Percentiles rank a stretch among this genome's conserved stretches.
Conservation (phyloP, 1,140 invertebrate species). For the Drosophila orosa region DNA sequence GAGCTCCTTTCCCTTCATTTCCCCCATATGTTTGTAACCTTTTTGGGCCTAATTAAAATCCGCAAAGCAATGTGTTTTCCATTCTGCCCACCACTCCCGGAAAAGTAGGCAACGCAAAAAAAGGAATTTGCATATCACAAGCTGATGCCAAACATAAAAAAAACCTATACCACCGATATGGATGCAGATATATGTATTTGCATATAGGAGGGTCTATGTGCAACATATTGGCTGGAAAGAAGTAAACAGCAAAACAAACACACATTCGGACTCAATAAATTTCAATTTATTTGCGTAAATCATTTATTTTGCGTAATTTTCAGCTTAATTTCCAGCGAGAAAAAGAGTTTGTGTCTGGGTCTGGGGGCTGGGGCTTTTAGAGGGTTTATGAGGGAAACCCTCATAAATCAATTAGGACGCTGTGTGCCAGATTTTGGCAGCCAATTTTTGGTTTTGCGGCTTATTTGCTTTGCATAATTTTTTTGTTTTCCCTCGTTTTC, state of each 20-base stretch:
- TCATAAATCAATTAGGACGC: conserved; percentile 78
- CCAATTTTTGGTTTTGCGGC: conserved; percentile 82
- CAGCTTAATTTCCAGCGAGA: conserved; percentile 75
- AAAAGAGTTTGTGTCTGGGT: conserved; percentile 28
- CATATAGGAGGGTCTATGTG: conserved; percentile 15
- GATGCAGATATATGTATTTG: conserved; percentile 6
- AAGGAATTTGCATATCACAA: conserved; percentile 75
- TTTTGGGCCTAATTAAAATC: conserved; percentile 81
- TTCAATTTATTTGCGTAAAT: conserved; percentile 82
- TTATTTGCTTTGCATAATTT: conserved; percentile 56
- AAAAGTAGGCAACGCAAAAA: conserved; percentile 70
- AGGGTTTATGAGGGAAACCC: conserved; percentile 57
- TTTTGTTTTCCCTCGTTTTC: conserved; percentile 11
- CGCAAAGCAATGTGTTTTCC: conserved; percentile 72
- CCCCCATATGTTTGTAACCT: conserved; percentile 41
- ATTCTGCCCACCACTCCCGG: conserved; percentile 34
- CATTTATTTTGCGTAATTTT: conserved; percentile 82
- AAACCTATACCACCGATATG: conserved; percentile 25
- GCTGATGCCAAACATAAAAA: conserved; percentile 60
- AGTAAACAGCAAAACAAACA: conserved; percentile 39
- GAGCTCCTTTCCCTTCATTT: not conserved
- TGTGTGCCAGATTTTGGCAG: conserved; percentile 71
- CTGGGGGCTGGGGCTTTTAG: conserved; percentile 12
- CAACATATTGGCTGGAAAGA: conserved; percentile 40
- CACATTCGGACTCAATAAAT: conserved; percentile 75